Evolutionary conservation across 2,888 invertebrate genomes (phyloP).

Genomic region (Diaprepes abbreviatus): DNA sequence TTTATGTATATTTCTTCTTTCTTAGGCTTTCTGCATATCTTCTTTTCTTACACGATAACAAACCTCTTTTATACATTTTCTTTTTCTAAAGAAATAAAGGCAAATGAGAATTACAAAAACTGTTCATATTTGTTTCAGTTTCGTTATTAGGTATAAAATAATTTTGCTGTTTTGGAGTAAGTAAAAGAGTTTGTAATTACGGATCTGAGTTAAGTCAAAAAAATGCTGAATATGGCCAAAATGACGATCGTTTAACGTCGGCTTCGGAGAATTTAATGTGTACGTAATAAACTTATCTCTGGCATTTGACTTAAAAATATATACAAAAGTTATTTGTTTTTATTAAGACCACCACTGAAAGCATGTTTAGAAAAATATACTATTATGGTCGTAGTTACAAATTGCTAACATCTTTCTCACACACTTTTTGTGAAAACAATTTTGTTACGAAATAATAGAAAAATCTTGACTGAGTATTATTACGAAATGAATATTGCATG

Average conservation of each 20-base stretch:
- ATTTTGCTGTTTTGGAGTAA: no score
- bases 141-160: no score
- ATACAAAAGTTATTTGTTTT: slow-evolving; percentile 45
- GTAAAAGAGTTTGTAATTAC: slow-evolving; percentile 8
- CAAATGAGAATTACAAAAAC: no score
- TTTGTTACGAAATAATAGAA: background rate
- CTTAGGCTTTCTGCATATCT: no score
- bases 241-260: slow-evolving; percentile 41
- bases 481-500: no score
- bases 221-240: slow-evolving; percentile 49
- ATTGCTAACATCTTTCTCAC: slow-evolving; percentile 16
- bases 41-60: no score
- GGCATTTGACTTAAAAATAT: slow-evolving; percentile 46
- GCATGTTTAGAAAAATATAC: slow-evolving; percentile 39
- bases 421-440: slow-evolving; percentile 10
- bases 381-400: slow-evolving; percentile 13
- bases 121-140: no score
- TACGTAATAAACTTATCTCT: slow-evolving; percentile 43
- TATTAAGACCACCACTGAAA: slow-evolving; percentile 44
- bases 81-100: no score
- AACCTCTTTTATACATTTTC: no score
- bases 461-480: no score
- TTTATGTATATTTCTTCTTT: no score
- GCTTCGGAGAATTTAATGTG: slow-evolving; percentile 35
- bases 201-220: slow-evolving; percentile 29